phyloP scores from a whole-genome alignment of 2,797 vertebrate genomes.

The Sphenodon punctatus region DNA sequence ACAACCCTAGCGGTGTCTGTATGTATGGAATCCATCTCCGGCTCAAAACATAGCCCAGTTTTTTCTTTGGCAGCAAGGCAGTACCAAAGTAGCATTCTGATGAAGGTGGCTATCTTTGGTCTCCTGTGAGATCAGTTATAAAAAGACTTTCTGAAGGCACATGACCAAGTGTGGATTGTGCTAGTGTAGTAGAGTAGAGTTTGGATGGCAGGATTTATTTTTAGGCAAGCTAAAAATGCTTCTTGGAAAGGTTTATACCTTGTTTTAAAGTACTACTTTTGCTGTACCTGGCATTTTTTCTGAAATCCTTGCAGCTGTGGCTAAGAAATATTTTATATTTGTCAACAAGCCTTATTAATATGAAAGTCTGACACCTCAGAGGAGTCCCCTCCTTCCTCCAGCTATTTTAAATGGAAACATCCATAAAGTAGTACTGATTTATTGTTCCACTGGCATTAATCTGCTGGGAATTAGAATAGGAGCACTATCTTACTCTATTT shows the following conservation, averaged over 20 bases:
- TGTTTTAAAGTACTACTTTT: too few species aligned
- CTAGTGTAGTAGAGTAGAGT: too few species aligned
- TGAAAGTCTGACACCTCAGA: too few species aligned
- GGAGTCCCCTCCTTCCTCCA: too few species aligned
- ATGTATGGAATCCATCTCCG: not conserved
- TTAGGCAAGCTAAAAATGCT: conserved; percentile 6
- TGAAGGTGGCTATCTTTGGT: not conserved
- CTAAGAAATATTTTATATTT: too few species aligned
- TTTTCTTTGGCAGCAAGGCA: not conserved
- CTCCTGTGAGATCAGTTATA: not conserved
- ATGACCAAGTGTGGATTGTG: not conserved
- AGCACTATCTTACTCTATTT: not conserved
- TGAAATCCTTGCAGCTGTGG: too few species aligned
- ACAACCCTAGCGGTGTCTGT: too few species aligned
- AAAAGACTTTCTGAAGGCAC: not conserved
- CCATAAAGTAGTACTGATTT: not conserved
- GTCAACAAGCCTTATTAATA: too few species aligned
- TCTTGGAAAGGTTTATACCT: not conserved
- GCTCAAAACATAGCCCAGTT: not conserved
- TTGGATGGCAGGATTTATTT: not conserved
- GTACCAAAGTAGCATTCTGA: not conserved
- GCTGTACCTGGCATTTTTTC: too few species aligned
- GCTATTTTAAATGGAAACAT: too few species aligned
- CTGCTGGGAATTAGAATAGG: not conserved
- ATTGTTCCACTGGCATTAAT: not conserved